Base-by-base conservation (phyloP, 64 coral and sea anemone genomes). In the Trachythela sp. region DNA sequence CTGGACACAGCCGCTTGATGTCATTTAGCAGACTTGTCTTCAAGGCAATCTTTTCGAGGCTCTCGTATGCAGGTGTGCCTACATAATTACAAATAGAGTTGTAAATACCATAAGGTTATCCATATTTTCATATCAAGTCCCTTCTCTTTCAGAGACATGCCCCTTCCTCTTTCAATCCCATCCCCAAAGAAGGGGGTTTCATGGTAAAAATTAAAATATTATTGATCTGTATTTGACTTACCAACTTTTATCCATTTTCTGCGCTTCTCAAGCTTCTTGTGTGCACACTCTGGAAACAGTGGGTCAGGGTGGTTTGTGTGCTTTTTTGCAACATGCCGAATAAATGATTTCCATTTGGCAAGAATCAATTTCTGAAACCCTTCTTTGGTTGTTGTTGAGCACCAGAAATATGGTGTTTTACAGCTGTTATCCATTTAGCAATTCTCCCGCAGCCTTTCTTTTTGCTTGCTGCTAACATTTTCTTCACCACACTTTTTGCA, bases 281-380 rank as follows among this genome's bases (percentile, higher is more conserved):
- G 56, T 64, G 56, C 56, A 64, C 56, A 64, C 26, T 64, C 2
- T 64, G 20, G 20, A 64, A 64, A 64, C 17, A 22, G 22, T 8
- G 56, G 56, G 26, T 64, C 56, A 64, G 56, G 56, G 26, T 64
- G 56, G 17, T 64, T 27, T 64, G 56, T 8, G 5, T 64, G 56
- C 26, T 64, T 64, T 0, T 64, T 64, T 10, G 56, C 20, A 64
- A 64, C 56, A 64, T 84, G 36, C 2, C 27, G 39, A 48, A 84
- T 84, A 13, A 84, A 48, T 4, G 36, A 84, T 36, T 84, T 84
- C 83, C 83, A 84, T 36, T 84, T 84, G 39, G 83, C 83, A 9
- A 84, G 8, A 40, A 43, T 84, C 7, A 84, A 8, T 11, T 84
- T 48, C 39, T 41, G 39, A 84, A 84, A 84, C 4, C 83, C 83